Base-by-base conservation (phyloP, 2,888 invertebrate genomes). In the Tipula confusa region DNA sequence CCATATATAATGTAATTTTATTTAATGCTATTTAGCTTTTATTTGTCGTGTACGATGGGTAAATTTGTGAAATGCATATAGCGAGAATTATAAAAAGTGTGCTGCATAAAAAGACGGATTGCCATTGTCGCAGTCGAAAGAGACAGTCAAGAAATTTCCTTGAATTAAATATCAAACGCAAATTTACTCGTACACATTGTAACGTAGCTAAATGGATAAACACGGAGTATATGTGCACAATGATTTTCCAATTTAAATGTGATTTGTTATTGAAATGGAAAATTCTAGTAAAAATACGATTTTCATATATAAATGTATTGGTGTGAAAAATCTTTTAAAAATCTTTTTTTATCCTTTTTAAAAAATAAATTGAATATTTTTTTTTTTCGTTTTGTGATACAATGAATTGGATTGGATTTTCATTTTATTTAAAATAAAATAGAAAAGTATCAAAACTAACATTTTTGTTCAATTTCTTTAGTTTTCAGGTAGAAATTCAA, bases 191-290 rank as follows among this genome's bases (percentile, higher is more conserved):
- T 33, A 15, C 15, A 64, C 64, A 64, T 64, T 64, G 64, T 48
- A 48, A 18, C 48, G 9, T 38, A 48, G 33, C 11, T n/a, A n/a
- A n/a, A n/a, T 38, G 13, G 2, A 38, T 38, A 11, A 38, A 11
- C n/a, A 38, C 48, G 18, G n/a, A 48, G 5, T 48, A 48, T 48
- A 48, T 6, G 9, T 38, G 4, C 15, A 64, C 18, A 24, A 11
- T 24, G 64, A 64, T 64, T 64, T 64, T 64, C 64, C 64, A 64
- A 64, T 64, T 64, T 64, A 64, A 64, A 64, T 64, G 64, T 64
- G 64, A 64, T 64, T 64, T 64, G 64, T 64, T 64, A 64, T 64
- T 64, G 64, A 64, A 64, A 24, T 64, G 24, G 9, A 64, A 64
- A 64, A 64, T 64, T 64, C 64, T 9, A 64, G 15, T 15, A 43